Evolutionary conservation across 2,888 invertebrate species (phyloP).

Genomic region (Cephus pygmeus): DNA sequence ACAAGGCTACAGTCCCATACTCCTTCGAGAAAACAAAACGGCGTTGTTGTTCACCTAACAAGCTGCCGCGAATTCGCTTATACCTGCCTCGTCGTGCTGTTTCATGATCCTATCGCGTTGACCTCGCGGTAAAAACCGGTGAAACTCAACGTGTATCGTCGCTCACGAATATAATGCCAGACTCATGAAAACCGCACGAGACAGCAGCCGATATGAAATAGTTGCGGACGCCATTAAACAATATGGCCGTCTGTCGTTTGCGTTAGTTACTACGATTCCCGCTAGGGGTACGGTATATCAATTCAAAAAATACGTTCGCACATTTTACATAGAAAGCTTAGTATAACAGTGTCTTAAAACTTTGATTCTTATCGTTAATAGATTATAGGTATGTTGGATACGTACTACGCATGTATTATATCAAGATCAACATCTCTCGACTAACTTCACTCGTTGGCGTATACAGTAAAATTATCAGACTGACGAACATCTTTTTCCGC

Average conservation of each 20-base stretch:
- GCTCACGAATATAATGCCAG: neutral
- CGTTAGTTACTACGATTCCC: neutral
- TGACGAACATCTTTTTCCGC: neutral
- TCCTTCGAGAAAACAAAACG: conserved; percentile 5
- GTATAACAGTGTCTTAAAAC: neutral
- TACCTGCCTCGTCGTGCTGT: conserved; percentile 18
- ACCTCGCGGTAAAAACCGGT: conserved; percentile 27
- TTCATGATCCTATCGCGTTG: conserved; percentile 36
- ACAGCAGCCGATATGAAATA: neutral
- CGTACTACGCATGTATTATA: neutral
- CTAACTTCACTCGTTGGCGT: neutral
- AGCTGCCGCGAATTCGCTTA: conserved; percentile 28
- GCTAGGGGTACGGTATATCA: neutral
- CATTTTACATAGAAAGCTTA: neutral
- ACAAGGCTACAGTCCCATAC: neutral
- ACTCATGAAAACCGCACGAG: neutral
- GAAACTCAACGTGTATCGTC: neutral
- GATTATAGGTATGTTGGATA: neutral
- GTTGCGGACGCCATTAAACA: neutral
- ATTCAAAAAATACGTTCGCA: neutral
- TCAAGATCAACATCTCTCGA: neutral
- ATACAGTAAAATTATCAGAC: neutral
- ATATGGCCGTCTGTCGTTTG: neutral
- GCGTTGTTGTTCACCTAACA: conserved; percentile 36
- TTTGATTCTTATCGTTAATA: neutral